Evolutionary conservation across 2,888 invertebrate genomes (phyloP), one percentile per base, ranked within the genome.

Genomic region (Spisula solida): DNA sequence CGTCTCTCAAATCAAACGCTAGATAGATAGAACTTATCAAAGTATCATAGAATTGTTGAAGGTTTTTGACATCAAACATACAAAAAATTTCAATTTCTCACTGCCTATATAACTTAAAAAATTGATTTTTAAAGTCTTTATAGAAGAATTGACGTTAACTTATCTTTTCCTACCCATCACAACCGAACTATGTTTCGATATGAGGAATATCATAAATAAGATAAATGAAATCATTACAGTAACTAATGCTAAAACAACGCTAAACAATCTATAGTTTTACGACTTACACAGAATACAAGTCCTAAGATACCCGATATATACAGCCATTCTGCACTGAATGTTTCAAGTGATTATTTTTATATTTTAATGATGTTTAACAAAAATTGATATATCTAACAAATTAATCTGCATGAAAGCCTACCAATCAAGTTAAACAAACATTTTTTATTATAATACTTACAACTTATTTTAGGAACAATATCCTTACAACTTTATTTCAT

Each of bases 141-240:
- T 34, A 14, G 75, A 75, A 18, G 34, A 75, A 48, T 82, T 55
- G 75, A 78, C 75, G 51, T 81, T 86, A 56, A 85, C 55, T 86
- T 86, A 86, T 86, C 86, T 86, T 82, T 86, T 78, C 29, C 55
- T 82, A 8, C 55, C 34, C 75, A 70, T 51, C 48, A 78, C 86
- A 82, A 86, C 86, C 41, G n/a, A 86, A 82, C 66, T 70, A 86
- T 86, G 81, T n/a, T 12, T 47, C 5, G 31, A 86, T 82, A 31
- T 47, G 18, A 0, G 16, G 31, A 51, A 20, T 85, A 66, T 66
- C 60, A 66, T 66, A 66, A 66, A 66, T n/a, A 66, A 25, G 60
- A 66, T 66, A 66, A 66, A 66, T 66, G 20, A 66, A 66, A 25
- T 66, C 60, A 66, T 66, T 66, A 25, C 25, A n/a, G 25, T 25